Percentiles rank a stretch among this genome's conserved stretches.
phyloP scores from a whole-genome alignment of 2,797 vertebrate species.

The Centroberyx gerrardi region DNA sequence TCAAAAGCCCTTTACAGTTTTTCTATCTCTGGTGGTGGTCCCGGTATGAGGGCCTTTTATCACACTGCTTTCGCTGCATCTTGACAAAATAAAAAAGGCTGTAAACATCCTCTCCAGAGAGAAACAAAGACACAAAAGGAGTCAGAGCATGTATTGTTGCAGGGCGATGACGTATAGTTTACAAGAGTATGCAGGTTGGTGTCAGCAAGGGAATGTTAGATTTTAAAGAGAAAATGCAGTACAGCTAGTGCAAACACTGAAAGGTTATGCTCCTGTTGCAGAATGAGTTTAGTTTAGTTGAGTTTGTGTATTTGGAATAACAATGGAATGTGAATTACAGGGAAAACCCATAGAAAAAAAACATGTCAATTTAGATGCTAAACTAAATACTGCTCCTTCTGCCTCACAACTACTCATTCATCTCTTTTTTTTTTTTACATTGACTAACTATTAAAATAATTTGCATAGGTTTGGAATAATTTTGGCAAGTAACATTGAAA shows the following conservation, averaged over 20 bases:
- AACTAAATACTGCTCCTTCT: background rate
- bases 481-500: slow-evolving; percentile 8
- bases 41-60: slow-evolving; percentile 69
- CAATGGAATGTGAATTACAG: background rate
- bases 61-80: slow-evolving; percentile 70
- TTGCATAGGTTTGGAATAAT: background rate
- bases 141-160: slow-evolving; percentile 57
- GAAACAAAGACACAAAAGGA: slow-evolving; percentile 62
- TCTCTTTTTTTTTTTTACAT: background rate
- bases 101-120: slow-evolving; percentile 71
- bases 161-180: slow-evolving; percentile 61
- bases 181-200: slow-evolving; percentile 45
- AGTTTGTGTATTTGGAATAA: background rate
- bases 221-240: background rate
- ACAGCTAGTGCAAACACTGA: background rate
- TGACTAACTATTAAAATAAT: background rate
- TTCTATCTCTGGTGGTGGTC: slow-evolving; percentile 75
- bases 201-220: slow-evolving; percentile 27
- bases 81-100: slow-evolving; percentile 74
- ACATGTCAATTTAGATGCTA: too few species aligned
- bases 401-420: too few species aligned
- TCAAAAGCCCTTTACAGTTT: slow-evolving; percentile 72
- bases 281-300: too few species aligned
- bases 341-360: background rate
- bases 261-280: background rate